Evolutionary conservation across 2,113 vertebrate species (phyloP), one percentile per base, ranked within the genome.

Genomic region (Osmerus eperlanus): DNA sequence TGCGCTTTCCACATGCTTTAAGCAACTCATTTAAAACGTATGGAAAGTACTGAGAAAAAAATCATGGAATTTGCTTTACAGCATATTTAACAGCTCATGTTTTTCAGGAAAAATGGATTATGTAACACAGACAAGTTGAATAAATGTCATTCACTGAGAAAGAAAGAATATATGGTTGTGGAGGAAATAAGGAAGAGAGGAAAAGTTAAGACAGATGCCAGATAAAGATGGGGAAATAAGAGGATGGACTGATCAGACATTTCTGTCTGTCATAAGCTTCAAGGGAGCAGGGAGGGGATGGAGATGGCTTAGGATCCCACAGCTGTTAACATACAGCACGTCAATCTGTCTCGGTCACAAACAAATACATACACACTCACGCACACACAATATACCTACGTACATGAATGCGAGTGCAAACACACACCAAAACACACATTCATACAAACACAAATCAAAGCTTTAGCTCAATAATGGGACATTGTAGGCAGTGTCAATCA

Each of bases 281-380:
- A 18, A 32, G 23, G n/a, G 52, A 7, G 3, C 9, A 62, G 41
- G 65, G 21, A 68, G 53, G 23, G 47, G 66, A 77, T 77, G 74
- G 23, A 73, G 59, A 85, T 72, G 64, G 72, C 76, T 16, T 81
- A 72, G 29, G 56, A 55, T 60, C 65, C 52, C 51, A 47, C 78
- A 81, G 68, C 73, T 82, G 75, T 78, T 73, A 68, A 70, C 41
- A 58, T 61, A 67, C 63, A 65, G 71, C 67, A 68, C 68, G 28
- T 62, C 60, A 62, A 62, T 62, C 60, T 15, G 14, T 12, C 14
- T 14, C 19, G 47, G 12, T 23, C 19, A 65, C 62, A 41, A 29
- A 65, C 16, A 41, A 29, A 64, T 15, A 32, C 61, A 65, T 16
- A 36, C 62, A n/a, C 29, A 36, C 29, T n/a, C 62, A 18, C 62